Base-by-base conservation (phyloP, 2,888 invertebrate genomes). In the Tipula confusa region DNA sequence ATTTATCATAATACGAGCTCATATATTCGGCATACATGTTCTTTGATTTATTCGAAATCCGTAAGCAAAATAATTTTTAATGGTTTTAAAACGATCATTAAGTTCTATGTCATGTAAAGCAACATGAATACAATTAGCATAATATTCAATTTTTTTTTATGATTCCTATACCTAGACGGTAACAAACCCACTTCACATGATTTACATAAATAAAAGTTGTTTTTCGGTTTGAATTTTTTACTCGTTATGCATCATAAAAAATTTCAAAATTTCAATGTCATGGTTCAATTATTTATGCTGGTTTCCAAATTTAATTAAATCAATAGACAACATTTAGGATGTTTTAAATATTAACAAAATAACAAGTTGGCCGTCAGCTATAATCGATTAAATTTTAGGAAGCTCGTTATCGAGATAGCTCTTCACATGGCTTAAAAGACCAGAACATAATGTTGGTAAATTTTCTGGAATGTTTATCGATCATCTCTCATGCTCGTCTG, bases 41-140 rank as follows among this genome's bases (percentile, higher is more conserved):
- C 64, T 24, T 64, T 64, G 64, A 64, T 64, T 64, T 64, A 64
- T 64, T 64, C 64, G 9, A 64, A 64, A 64, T 64, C 64, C 64
- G 64, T 64, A 64, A 64, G 64, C 64, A 18, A 64, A 43, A 9
- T 64, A 24, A 13, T 38, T 38, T 38, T 64, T 64, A 64, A 64
- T 64, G 64, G 64, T 64, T 64, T 64, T 64, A 24, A 64, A 24
- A 64, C 64, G 24, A 64, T 64, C 64, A 64, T 64, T 64, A 64
- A 64, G 64, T 64, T 64, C 64, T 64, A 9, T 24, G 64, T 64
- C 64, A 64, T 64, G 64, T 48, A 18, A 64, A 64, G 24, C 9
- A 64, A 64, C 64, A 43, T 43, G 15, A 43, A 15, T 15, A 15
- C 43, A 64, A 64, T 64, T 64, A 64, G 24, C 24, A 64, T 64